Evolutionary conservation across 2,797 vertebrate genomes (phyloP), one percentile per base, ranked within the genome.

Genomic region (Paguma larvata): DNA sequence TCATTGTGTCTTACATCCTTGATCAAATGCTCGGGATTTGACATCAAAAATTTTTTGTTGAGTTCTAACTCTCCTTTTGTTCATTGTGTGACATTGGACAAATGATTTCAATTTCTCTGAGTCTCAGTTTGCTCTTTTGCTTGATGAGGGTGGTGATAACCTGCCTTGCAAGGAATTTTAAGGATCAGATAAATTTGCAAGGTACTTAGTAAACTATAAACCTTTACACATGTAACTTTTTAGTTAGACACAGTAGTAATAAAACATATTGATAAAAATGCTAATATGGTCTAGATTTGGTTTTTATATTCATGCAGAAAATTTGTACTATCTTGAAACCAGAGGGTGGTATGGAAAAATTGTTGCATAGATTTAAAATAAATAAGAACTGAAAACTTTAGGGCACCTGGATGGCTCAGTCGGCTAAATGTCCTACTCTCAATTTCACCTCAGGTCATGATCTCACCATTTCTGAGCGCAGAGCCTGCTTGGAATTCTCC

Each of bases 351-450:
- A 7, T 83, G 30, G 72, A 73, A 72, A 14, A 70, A 83, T 95
- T 77, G 53, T 90, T 85, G 10, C 30, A 89, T 32, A 83, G 44
- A 30, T 85, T 89, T 85, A 63, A 92, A 92, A 73, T 91, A 65
- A 88, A 44, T 51, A 38, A 63, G 30, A 79, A 80, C 12, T 70
- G 38, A 62, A 93, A 80, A 79, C 62, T 78, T 23, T 59, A 8
- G 56, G 21, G 56, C 21, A 59, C 56, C 56, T 23, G 56, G 56
- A 59, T 59, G 56, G 56, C 56, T 59, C 56, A 59, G 56, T 23
- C 2, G 8, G 56, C 9, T 59, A 59, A 59, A 21, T 9, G 8
- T 59, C 21, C 56, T 23, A 59, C 56, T 59, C 56, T 59, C 23
- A 21, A 59, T 59, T 59, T 59, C 21, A 7, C 7, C 56, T 59